Conservation (phyloP, 2,888 invertebrate genomes). For the Laspeyria flexula region DNA sequence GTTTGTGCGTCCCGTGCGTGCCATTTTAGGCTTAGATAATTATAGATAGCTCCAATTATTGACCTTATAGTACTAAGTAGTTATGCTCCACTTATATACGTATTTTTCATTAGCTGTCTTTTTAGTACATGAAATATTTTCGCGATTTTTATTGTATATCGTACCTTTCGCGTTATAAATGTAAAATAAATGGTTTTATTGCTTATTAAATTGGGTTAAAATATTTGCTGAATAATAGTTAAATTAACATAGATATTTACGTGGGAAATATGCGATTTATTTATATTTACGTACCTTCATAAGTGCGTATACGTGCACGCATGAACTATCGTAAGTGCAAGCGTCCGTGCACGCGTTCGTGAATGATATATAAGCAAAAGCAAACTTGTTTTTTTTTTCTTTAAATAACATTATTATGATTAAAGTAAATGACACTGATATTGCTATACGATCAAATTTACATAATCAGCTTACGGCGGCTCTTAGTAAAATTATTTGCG, state of each 20-base stretch:
- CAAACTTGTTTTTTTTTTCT: too few species aligned
- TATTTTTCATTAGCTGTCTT: neutral
- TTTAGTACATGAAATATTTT: neutral
- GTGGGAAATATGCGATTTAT: too few species aligned
- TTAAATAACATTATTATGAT: too few species aligned
- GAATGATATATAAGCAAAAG: too few species aligned
- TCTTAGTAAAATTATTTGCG: neutral
- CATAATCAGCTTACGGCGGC: neutral
- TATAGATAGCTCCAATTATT: slow-evolving; percentile 73
- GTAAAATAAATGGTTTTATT: neutral
- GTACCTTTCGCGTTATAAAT: neutral
- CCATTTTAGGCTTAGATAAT: slow-evolving; percentile 77
- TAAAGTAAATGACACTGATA: too few species aligned
- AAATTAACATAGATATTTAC: too few species aligned
- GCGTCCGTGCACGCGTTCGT: too few species aligned
- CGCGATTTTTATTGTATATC: neutral
- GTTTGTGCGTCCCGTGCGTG: slow-evolving; percentile 68
- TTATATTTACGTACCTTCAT: neutral
- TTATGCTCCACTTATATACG: slow-evolving; percentile 10
- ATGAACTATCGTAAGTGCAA: neutral
- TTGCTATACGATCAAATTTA: too few species aligned
- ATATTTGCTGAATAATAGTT: too few species aligned
- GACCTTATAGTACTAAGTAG: slow-evolving; percentile 21
- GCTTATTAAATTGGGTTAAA: too few species aligned
- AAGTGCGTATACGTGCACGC: neutral